Base-by-base conservation (phyloP, 2,888 invertebrate genomes). In the Eupithecia centaureata region DNA sequence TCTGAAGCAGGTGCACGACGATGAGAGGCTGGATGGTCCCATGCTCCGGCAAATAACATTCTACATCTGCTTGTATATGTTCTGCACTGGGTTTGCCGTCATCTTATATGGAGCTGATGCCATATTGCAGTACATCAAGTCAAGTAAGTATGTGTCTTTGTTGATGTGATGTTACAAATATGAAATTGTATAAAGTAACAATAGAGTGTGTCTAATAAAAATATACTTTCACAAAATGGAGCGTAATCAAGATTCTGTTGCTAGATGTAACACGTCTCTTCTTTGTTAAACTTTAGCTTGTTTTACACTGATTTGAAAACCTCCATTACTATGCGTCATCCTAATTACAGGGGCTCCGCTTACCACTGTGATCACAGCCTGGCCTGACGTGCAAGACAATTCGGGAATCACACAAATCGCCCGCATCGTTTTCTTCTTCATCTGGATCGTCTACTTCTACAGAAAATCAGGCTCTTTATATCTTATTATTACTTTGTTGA, bases 401-500 rank as follows among this genome's bases (percentile, higher is more conserved):
- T 33, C 57, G 12, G 32, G 18, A 4, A n/a, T 30, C 18, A 32
- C 57, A 18, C 57, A 57, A 13, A 32, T 57, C 18, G 5, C 13
- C n/a, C 57, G 57, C 32, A 10, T 57, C 22, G 12, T 57, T 1
- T 0, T 30, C 0, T 32, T 22, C 22, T 18, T 57, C 32, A 32
- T 22, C 32, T 57, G 57, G 57, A 22, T 30, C 10, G 22, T 57
- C 32, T 57, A 32, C 7, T 57, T 57, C 57, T 57, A 33, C 57
- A 28, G 57, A 5, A 12, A 32, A 28, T 57, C 57, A 5, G 32
- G 57, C 32, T 13, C 57, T 12, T 22, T 57, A 32, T n/a, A 32
- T 18, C 28, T 57, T 0, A 32, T 57, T 32, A 22, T 57, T 12
- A 57, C 30, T 5, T 12, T 57, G 30, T 32, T 57, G 30, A 57